These are phyloP conservation scores for Prunella strophiata DNA, from an alignment of 2,797 vertebrate genomes.

Conservation along the genomic window DNA sequence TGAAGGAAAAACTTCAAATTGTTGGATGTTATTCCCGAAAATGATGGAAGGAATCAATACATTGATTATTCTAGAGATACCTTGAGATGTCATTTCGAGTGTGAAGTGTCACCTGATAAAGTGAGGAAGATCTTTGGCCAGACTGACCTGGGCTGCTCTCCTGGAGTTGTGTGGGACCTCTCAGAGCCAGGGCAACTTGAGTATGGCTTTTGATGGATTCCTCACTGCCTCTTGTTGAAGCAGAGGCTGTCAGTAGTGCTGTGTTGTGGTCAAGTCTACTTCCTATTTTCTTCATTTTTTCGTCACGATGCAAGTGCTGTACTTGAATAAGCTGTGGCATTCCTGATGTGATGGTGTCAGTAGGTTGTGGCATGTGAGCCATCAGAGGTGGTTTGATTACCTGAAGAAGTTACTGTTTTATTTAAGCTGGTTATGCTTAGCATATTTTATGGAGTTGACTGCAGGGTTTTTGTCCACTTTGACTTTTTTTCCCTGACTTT, in stretches of 20 bases:
- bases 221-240: background rate
- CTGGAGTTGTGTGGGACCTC: background rate
- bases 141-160: background rate
- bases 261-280: background rate
- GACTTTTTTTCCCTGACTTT: background rate
- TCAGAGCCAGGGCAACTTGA: background rate
- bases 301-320: background rate
- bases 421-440: background rate
- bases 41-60: background rate
- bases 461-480: background rate
- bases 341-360: background rate
- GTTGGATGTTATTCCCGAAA: background rate
- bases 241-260: background rate
- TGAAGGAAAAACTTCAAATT: background rate
- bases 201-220: background rate
- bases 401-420: background rate
- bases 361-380: background rate
- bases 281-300: background rate
- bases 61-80: background rate
- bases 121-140: background rate
- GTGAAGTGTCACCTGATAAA: background rate
- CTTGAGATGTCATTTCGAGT: background rate
- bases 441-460: background rate
- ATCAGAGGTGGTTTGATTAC: background rate
- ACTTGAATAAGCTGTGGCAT: background rate